Evolutionary conservation across 2,888 invertebrate species (phyloP), one percentile per base, ranked within the genome.

Genomic region (Spilosoma lubricipeda): DNA sequence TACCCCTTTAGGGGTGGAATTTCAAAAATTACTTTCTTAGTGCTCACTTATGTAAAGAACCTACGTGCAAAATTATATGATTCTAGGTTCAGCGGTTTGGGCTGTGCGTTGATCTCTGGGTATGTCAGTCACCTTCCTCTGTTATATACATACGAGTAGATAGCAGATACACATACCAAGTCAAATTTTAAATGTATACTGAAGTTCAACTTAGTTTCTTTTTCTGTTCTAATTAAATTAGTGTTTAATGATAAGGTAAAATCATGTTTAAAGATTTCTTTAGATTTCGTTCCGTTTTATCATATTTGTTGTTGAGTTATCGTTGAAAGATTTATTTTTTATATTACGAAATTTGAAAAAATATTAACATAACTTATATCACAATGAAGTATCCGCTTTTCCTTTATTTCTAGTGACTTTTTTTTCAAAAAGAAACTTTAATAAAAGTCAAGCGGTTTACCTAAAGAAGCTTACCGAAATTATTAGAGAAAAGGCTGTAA

Each of bases 401-500:
- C 68, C 45, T 67, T 67, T 68, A 48, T 64, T 33, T 33, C 30
- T 18, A 45, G 33, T 72, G 67, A 67, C 23, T 33, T 66, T 63
- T 72, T n/a, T 67, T 63, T 48, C 4, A 63, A 69, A 69, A 69
- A 48, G 13, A 63, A 52, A 52, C 63, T 73, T 73, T 68, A 71
- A 72, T 75, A 75, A 77, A 73, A 76, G 74, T 74, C 73, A 67
- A 76, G 73, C 59, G 76, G 75, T 72, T 75, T 69, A 59, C 59
- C n/a, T 39, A 64, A 48, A 72, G 69, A 68, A 78, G 78, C 73
- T 78, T 73, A 81, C 76, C 77, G 75, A 75, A 75, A 80, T 76
- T 74, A 76, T 70, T 70, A 67, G 65, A 69, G 70, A 79, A 81
- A 78, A 76, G 78, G 78, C 74, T 77, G 48, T 65, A 45, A 74